phyloP scores from a whole-genome alignment of 2,888 invertebrate genomes.

The Papilio protenor region DNA sequence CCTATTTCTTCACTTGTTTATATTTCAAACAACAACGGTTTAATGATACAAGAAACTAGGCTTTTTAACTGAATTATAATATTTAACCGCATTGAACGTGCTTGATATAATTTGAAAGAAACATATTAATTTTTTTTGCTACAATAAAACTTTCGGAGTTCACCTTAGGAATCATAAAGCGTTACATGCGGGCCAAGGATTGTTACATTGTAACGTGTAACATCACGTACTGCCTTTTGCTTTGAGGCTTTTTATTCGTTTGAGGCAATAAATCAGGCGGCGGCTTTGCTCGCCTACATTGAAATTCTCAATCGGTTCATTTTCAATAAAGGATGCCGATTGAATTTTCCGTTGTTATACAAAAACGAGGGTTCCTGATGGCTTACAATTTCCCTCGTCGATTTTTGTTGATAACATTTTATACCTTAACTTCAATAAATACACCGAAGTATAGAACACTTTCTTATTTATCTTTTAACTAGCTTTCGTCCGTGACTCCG shows the following conservation, averaged over 20 bases:
- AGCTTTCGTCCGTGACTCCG: no score
- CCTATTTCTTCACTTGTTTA: neutral
- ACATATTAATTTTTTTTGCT: conserved; percentile 51
- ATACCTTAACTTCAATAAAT: neutral
- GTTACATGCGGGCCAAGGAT: conserved; percentile 68
- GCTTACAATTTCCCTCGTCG: neutral
- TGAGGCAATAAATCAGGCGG: conserved; percentile 51
- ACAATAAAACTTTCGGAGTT: conserved; percentile 60
- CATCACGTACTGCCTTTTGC: conserved; percentile 56
- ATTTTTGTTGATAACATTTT: conserved; percentile 1
- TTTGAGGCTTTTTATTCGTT: conserved; percentile 51
- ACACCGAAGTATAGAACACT: neutral
- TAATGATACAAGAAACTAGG: conserved; percentile 1
- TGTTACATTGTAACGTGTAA: conserved; percentile 54
- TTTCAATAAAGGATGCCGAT: conserved; percentile 54
- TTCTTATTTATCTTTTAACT: neutral
- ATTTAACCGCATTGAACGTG: conserved; percentile 21
- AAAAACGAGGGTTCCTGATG: conserved; percentile 26
- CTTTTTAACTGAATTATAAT: neutral
- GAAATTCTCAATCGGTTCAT: conserved; percentile 52
- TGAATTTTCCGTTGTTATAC: conserved; percentile 47
- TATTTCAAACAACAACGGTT: neutral
- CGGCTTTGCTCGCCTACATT: conserved; percentile 50
- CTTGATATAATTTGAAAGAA: conserved; percentile 6
- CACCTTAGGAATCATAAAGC: conserved; percentile 63